phyloP scores from a whole-genome alignment of 2,797 vertebrate genomes.

The Anguilla anguilla region DNA sequence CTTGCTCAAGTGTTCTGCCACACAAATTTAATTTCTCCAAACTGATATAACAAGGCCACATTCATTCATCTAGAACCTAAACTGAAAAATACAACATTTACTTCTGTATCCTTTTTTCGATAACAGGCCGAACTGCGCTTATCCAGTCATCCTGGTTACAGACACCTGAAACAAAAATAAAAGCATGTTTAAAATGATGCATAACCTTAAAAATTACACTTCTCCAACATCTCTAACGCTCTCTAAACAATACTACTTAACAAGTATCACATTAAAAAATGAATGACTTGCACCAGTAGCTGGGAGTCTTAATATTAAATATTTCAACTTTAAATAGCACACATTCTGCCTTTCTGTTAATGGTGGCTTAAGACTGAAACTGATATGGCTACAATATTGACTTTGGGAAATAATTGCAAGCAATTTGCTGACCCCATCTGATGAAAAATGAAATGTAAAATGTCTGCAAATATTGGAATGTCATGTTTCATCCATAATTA shows the following conservation, averaged over 20 bases:
- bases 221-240: no score
- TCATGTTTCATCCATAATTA: no score
- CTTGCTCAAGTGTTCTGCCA: not conserved
- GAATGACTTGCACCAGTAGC: not conserved
- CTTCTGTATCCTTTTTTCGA: constrained; percentile 99
- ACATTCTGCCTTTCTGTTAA: not conserved
- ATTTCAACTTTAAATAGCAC: not conserved
- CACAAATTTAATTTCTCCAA: not conserved
- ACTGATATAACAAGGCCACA: no score
- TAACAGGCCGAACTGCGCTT: constrained; percentile 93
- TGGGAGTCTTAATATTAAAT: not conserved
- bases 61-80: not conserved
- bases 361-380: not conserved
- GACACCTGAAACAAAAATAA: constrained; percentile 76
- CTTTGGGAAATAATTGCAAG: no score
- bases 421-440: no score
- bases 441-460: no score
- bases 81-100: constrained; percentile 61
- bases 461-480: no score
- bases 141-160: constrained; percentile 98
- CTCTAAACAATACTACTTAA: no score
- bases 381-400: not conserved
- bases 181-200: not conserved
- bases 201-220: constrained; percentile 2
- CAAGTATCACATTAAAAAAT: not conserved